Percentiles rank a stretch among this genome's conserved stretches.
Conservation (phyloP, 2,113 vertebrate species). For the Elephas maximus region DNA sequence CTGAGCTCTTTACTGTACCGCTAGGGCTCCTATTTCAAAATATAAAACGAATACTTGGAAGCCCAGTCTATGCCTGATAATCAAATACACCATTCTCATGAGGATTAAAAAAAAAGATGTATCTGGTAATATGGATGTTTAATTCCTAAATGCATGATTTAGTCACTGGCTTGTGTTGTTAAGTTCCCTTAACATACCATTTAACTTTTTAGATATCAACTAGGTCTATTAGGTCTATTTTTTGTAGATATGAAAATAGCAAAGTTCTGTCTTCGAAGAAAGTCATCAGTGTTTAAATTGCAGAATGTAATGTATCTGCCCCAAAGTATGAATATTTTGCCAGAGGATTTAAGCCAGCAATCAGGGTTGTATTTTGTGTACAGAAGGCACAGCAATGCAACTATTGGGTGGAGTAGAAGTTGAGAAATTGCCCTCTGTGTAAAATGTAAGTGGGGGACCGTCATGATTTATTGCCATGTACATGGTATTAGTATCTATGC, state of each 20-base stretch:
- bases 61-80: not conserved
- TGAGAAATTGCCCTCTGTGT: conserved; percentile 71
- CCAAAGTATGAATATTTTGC: conserved; percentile 2
- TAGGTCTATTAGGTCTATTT: conserved; percentile 45
- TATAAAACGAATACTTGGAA: conserved; percentile 40
- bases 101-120: conserved; percentile 40
- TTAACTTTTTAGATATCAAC: conserved; percentile 18
- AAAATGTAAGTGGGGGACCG: conserved; percentile 62
- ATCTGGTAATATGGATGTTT: not conserved
- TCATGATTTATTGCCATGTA: conserved; percentile 63
- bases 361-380: not conserved
- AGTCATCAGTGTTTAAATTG: conserved; percentile 47
- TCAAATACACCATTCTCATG: conserved; percentile 7
- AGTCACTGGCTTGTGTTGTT: conserved; percentile 37
- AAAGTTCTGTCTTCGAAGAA: conserved; percentile 3
- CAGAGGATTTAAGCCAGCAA: conserved; percentile 23
- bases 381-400: conserved; percentile 40
- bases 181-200: not conserved
- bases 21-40: not conserved
- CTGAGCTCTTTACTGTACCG: too few species aligned
- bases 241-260: conserved; percentile 56
- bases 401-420: conserved; percentile 50
- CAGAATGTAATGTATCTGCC: not conserved
- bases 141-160: conserved; percentile 14
- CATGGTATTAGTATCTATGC: conserved; percentile 64